Evolutionary conservation across 2,113 vertebrate species (phyloP), one percentile per base, ranked within the genome.

Genomic region (Thomomys bottae): DNA sequence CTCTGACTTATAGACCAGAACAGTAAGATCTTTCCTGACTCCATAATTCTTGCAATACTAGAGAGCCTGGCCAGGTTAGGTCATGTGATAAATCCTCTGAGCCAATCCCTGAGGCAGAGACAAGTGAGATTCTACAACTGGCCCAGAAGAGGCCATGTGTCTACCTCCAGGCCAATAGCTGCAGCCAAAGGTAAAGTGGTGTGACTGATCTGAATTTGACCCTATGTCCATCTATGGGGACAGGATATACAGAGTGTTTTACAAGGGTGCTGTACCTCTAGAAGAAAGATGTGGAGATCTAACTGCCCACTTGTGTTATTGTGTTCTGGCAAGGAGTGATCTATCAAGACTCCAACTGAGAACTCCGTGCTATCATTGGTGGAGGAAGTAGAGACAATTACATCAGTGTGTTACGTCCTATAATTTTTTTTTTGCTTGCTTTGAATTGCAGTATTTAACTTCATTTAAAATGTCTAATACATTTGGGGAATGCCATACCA

Each of bases 401-500:
- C 28, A 64, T 8, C 2, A 76, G 83, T 32, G 17, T 75, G 42
- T 75, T 82, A 66, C 67, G 64, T 89, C 26, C 68, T 6, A 38
- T 32, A 26, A 75, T 87, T 30, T 63, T 30, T 88, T 14, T 1
- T 78, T 80, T 90, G 76, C n/a, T n/a, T n/a, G 11, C 91, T 95
- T 89, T 84, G 68, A 81, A 61, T 71, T 24, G 3, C 9, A 12
- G 63, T 54, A 45, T 87, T 84, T 72, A 18, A 71, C 54, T 73
- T 61, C 57, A 89, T 42, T 84, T 67, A 81, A 90, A 88, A 84
- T 86, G 86, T 87, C 71, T 76, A 84, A 34, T 84, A 72, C 49
- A 68, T 49, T 21, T 70, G 36, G 77, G 87, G 82, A 84, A 88
- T 38, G n/a, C 26, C 36, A 54, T 26, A 38, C 6, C 2, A 38